These are phyloP conservation scores for Leptosomus discolor DNA, from an alignment of 2,113 vertebrate genomes.

Conservation along the genomic window DNA sequence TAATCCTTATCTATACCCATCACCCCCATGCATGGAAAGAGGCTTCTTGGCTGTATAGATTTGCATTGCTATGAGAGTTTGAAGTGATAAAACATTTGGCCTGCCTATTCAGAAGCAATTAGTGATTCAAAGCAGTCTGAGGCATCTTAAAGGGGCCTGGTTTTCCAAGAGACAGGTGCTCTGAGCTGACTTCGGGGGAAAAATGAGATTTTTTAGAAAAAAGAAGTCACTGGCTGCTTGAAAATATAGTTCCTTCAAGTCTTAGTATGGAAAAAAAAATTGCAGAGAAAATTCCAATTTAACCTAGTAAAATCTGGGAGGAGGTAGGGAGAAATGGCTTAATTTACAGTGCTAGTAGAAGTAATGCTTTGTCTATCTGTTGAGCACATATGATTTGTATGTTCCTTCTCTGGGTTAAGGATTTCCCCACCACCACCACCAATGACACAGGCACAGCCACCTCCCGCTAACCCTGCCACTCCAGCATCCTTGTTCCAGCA, in stretches of 20 bases:
- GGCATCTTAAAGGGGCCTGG: conserved; percentile 14
- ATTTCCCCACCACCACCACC: background rate
- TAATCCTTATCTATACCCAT: conserved; percentile 57
- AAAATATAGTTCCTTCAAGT: background rate
- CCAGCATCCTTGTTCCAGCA: background rate
- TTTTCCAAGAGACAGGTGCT: conserved; percentile 18
- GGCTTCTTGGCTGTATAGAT: conserved; percentile 39
- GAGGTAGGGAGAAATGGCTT: background rate
- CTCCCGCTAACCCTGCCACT: background rate
- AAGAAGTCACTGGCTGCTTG: background rate
- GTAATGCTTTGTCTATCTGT: background rate
- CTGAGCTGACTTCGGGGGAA: background rate
- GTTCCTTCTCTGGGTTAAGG: background rate
- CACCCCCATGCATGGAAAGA: conserved; percentile 4
- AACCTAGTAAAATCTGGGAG: background rate
- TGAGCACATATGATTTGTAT: background rate
- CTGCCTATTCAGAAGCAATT: conserved; percentile 42
- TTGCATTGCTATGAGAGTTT: conserved; percentile 48
- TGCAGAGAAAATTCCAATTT: background rate
- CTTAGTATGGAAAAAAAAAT: background rate
- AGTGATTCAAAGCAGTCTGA: conserved; percentile 28
- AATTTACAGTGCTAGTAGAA: background rate
- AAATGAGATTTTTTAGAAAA: background rate
- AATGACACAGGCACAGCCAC: background rate
- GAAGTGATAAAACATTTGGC: conserved; percentile 44